Evolutionary conservation across 2,797 vertebrate genomes (phyloP).

Genomic region (Pyrocephalus nanus): DNA sequence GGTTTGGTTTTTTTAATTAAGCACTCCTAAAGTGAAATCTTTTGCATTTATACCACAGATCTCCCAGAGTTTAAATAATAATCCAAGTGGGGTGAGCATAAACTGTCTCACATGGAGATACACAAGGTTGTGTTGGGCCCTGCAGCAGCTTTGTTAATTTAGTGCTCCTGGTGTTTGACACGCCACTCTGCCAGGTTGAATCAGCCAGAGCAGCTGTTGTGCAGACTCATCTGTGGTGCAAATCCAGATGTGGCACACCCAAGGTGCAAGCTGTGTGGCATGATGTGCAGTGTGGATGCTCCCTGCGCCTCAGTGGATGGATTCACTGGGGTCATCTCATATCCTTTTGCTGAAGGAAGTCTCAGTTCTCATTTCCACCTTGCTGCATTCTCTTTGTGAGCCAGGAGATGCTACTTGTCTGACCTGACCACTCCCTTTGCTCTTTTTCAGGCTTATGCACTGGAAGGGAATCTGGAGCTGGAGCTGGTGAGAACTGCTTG

Average conservation of each 20-base stretch:
- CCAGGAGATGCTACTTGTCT: background rate
- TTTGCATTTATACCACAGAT: background rate
- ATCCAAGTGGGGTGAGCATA: background rate
- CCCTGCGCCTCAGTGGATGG: fast-evolving
- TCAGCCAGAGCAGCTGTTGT: background rate
- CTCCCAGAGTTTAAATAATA: background rate
- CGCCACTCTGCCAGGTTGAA: background rate
- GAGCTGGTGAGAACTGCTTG: slow-evolving; percentile 88
- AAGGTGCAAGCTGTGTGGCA: fast-evolving
- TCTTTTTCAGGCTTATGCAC: slow-evolving; percentile 80
- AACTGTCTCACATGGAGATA: background rate
- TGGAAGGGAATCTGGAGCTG: slow-evolving; percentile 84
- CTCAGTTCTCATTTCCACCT: background rate
- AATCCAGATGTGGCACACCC: background rate
- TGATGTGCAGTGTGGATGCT: background rate
- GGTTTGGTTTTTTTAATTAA: background rate
- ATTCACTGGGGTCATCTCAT: background rate
- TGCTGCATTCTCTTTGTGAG: fast-evolving
- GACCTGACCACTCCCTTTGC: background rate
- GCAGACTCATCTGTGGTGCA: background rate
- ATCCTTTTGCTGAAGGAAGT: background rate
- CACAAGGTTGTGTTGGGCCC: background rate
- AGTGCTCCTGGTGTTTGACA: background rate
- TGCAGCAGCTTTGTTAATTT: background rate
- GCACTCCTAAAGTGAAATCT: background rate